A percentile compares a stretch with the other conserved stretches of the same genome.
Evolutionary conservation across 2,888 invertebrate species (phyloP).

Genomic region (Conus canariensis): DNA sequence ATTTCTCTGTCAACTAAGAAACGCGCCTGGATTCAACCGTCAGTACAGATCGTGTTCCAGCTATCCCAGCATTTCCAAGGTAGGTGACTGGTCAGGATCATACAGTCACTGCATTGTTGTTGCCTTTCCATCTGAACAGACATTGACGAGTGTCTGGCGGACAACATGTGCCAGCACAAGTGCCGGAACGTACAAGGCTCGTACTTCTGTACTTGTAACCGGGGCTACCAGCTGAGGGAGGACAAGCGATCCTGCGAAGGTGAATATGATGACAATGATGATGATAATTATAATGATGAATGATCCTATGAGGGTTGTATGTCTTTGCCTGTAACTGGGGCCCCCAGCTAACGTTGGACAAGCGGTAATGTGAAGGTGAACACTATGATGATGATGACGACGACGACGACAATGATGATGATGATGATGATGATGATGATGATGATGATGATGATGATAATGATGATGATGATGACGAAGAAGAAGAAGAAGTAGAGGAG

Average conservation of each 20-base stretch:
- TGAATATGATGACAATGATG: slow-evolving; percentile 45
- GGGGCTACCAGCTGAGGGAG: slow-evolving; percentile 88
- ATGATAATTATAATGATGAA: neutral
- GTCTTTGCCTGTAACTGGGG: too few relatives aligned
- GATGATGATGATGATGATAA: neutral
- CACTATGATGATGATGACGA: neutral
- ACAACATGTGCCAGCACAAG: slow-evolving; percentile 88
- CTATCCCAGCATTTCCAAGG: too few relatives aligned
- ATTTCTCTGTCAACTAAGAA: too few relatives aligned
- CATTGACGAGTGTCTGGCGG: slow-evolving; percentile 86
- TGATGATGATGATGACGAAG: neutral
- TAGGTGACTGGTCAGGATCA: too few relatives aligned
- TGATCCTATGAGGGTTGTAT: too few relatives aligned
- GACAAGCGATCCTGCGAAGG: slow-evolving; percentile 84
- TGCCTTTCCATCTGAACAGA: slow-evolving; percentile 80
- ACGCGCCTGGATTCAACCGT: too few relatives aligned
- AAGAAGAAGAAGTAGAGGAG: too few relatives aligned
- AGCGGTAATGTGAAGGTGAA: neutral
- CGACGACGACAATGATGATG: neutral
- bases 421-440: slow-evolving; percentile 19
- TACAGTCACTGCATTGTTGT: too few relatives aligned
- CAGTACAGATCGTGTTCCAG: too few relatives aligned
- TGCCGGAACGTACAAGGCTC: slow-evolving; percentile 95
- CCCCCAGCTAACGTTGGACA: too few relatives aligned
- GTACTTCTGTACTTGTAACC: slow-evolving; percentile 91